A percentile compares a stretch with the other conserved stretches of the same genome.
Evolutionary conservation across 1,140 invertebrate species (phyloP).

Genomic region (Eumeta japonica): DNA sequence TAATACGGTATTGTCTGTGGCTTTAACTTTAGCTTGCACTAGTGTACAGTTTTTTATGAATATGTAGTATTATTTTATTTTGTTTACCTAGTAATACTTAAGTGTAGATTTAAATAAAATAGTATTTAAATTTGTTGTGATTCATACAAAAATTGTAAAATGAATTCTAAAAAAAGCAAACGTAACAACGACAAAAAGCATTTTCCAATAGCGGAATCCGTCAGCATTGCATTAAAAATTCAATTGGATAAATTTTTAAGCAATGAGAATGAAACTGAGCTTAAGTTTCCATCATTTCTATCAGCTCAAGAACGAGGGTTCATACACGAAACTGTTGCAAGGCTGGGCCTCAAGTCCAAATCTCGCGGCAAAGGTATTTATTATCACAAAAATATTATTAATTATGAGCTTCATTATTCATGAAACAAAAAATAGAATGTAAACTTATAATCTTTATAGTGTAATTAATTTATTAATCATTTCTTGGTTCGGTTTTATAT

Average conservation of each 20-base stretch:
- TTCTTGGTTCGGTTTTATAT: too few relatives aligned
- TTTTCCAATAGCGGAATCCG: slow-evolving; percentile 47
- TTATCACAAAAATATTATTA: background rate
- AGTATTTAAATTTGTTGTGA: too few relatives aligned
- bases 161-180: slow-evolving; percentile 46
- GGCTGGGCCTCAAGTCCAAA: slow-evolving; percentile 72
- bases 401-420: slow-evolving; percentile 6
- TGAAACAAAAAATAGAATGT: background rate
- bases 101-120: too few relatives aligned
- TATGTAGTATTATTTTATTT: too few relatives aligned
- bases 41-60: too few relatives aligned
- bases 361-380: slow-evolving; percentile 52
- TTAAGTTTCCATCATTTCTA: slow-evolving; percentile 73
- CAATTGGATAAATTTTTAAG: slow-evolving; percentile 65
- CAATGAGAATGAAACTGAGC: slow-evolving; percentile 59
- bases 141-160: slow-evolving; percentile 14
- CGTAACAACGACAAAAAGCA: slow-evolving; percentile 35
- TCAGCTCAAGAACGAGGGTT: slow-evolving; percentile 75
- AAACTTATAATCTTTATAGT: too few relatives aligned
- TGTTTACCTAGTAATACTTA: too few relatives aligned
- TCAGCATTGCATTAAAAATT: slow-evolving; percentile 49
- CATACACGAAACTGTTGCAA: slow-evolving; percentile 66
- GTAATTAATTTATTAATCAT: too few relatives aligned
- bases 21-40: too few relatives aligned
- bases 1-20: too few relatives aligned